Evolutionary conservation across 2,888 invertebrate species (phyloP), one percentile per base, ranked within the genome.

Genomic region (Patella pellucida): DNA sequence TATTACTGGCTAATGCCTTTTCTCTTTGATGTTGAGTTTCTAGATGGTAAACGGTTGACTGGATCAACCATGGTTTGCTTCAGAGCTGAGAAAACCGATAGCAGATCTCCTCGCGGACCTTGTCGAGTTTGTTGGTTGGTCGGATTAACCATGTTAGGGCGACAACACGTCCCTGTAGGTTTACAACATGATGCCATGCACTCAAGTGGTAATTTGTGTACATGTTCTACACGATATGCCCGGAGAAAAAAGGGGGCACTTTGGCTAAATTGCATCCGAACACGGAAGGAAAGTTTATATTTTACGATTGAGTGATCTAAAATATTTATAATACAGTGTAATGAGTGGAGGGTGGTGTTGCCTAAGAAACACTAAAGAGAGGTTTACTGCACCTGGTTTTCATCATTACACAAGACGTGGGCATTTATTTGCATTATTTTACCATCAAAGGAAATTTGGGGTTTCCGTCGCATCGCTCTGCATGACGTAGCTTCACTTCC

Each of bases 341-440:
- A 41, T 41, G 41, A 41, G 41, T 41, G 41, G 41, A 41, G 41
- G 41, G 41, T 41, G 41, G 41, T 41, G 41, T 41, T 41, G 41
- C 41, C 41, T 41, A 41, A 41, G 41, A 41, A 41, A 41, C 41
- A 9, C 41, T 41, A 41, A 62, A 62, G 23, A 23, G 23, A 62
- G 19, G 23, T 62, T 62, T 62, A 62, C 62, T 41, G 23, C 62
- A 62, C 62, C 62, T 62, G 62, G 62, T 23, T 23, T 19, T 23
- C 23, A 62, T 62, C 19, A 62, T 23, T 11, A 62, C 23, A 23
- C 19, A 62, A 19, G 23, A 62, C 23, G 9, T 23, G 62, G 23
- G 19, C 62, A 62, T 62, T 62, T 62, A 62, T 62, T 62, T 62
- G 62, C 19, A 62, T 62, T 62, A 62, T n/a, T 23, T 62, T 62